phyloP scores from a whole-genome alignment of 2,113 vertebrate species.

The Rallus limicola region DNA sequence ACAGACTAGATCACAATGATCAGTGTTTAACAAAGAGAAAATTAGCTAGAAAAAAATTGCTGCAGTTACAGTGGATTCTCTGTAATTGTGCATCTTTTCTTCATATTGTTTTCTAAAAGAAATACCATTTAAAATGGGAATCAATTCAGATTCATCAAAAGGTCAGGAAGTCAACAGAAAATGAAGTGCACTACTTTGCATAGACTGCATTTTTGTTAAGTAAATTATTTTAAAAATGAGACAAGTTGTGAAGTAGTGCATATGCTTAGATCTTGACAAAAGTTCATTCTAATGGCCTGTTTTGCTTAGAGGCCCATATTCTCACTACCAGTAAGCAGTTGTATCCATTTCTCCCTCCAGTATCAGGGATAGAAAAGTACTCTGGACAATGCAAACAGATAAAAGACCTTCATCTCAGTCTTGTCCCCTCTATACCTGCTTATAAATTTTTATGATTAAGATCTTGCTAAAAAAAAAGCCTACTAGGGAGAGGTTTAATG shows the following conservation, averaged over 20 bases:
- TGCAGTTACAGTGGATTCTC: neutral
- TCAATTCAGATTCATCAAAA: neutral
- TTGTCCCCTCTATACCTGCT: neutral
- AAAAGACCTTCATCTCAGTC: neutral
- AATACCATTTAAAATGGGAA: neutral
- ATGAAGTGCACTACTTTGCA: neutral
- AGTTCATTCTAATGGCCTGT: neutral
- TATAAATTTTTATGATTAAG: neutral
- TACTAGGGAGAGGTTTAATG: neutral
- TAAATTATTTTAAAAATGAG: neutral
- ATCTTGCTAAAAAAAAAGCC: neutral
- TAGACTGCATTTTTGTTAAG: neutral
- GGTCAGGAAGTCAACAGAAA: neutral
- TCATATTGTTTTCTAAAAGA: neutral
- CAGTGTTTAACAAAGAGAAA: neutral
- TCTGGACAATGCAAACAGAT: neutral
- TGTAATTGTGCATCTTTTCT: neutral
- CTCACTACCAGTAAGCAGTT: neutral
- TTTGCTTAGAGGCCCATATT: neutral
- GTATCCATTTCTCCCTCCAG: neutral
- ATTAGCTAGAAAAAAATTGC: neutral
- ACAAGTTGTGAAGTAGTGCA: neutral
- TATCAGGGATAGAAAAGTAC: neutral
- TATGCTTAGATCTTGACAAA: neutral
- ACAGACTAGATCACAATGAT: rapidly evolving